Conservation (phyloP, 1,140 invertebrate species). For the Drosophila ambigua region DNA sequence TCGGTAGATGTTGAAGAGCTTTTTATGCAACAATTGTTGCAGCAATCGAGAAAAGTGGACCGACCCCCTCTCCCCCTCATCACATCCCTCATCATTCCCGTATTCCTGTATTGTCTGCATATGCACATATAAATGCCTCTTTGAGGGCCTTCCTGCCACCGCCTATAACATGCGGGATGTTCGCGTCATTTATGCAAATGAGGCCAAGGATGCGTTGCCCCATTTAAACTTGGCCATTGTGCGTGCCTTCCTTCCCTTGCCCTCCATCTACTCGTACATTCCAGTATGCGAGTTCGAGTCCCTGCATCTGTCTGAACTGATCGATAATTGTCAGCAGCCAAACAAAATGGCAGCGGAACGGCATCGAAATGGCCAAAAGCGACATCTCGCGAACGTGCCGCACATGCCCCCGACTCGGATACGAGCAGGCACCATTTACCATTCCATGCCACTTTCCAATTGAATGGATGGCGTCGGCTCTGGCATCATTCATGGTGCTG, state of each 20-base stretch:
- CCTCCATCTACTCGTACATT: background rate
- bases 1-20: conserved; percentile 38
- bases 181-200: conserved; percentile 78
- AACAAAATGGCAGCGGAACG: conserved; percentile 60
- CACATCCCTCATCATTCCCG: conserved; percentile 2
- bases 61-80: background rate
- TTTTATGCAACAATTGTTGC: conserved; percentile 62
- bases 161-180: conserved; percentile 52
- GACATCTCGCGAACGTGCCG: conserved; percentile 62
- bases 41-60: conserved; percentile 39
- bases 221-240: conserved; percentile 73
- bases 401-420: conserved; percentile 34
- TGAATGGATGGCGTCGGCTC: conserved; percentile 25
- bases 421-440: conserved; percentile 23
- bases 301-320: conserved; percentile 42
- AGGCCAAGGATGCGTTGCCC: conserved; percentile 72
- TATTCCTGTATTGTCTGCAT: conserved; percentile 12
- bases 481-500: background rate
- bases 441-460: conserved; percentile 46
- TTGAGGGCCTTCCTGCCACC: conserved; percentile 35
- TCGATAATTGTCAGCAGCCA: conserved; percentile 73
- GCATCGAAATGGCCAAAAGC: conserved; percentile 63
- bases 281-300: background rate
- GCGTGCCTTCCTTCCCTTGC: conserved; percentile 37
- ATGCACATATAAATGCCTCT: conserved; percentile 55